A percentile compares a stretch with the other conserved stretches of the same genome.
Conservation (phyloP, 2,113 vertebrate species). For the Malurus elegans region DNA sequence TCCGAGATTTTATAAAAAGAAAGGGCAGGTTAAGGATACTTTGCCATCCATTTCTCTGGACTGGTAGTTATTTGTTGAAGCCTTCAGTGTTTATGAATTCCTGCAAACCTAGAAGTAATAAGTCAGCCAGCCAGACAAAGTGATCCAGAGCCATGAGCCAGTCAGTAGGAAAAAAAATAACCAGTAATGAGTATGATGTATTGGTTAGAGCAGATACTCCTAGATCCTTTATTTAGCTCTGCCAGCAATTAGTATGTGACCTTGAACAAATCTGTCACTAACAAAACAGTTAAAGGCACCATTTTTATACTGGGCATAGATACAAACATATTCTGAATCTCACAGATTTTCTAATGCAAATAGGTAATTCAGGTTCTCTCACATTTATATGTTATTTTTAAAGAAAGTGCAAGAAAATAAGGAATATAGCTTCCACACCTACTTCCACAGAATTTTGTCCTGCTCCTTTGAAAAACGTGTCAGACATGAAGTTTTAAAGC, state of each 20-base stretch:
- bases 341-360: not conserved
- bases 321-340: not conserved
- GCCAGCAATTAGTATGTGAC: conserved; percentile 24
- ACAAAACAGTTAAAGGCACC: not conserved
- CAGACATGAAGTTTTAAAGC: not conserved
- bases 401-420: not conserved
- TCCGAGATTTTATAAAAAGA: conserved; percentile 20
- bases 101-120: not conserved
- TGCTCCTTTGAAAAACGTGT: not conserved
- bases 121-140: not conserved
- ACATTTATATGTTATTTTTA: not conserved
- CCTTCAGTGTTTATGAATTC: not conserved
- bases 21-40: conserved; percentile 26
- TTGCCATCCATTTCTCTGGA: conserved; percentile 12
- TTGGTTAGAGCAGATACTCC: conserved; percentile 7
- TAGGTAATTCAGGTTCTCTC: not conserved
- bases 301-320: not conserved
- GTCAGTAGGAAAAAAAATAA: conserved; percentile 2
- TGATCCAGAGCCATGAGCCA: not conserved
- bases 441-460: not conserved
- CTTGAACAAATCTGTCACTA: conserved; percentile 17
- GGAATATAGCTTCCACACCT: rapidly evolving
- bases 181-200: not conserved
- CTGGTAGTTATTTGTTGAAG: conserved; percentile 21
- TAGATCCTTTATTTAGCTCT: not conserved